phyloP scores from a whole-genome alignment of 2,797 vertebrate species.

The Chanos chanos region DNA sequence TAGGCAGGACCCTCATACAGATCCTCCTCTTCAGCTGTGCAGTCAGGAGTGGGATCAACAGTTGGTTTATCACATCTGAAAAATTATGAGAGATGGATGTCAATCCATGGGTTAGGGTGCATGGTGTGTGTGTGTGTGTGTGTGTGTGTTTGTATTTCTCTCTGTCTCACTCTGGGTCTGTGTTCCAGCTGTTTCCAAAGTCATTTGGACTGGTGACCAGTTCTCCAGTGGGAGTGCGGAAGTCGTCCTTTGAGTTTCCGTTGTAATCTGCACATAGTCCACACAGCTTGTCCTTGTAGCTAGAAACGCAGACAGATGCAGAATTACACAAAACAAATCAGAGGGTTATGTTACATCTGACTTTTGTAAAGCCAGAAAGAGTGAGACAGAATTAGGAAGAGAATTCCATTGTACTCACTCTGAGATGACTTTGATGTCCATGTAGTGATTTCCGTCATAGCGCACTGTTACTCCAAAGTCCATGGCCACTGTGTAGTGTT shows the following conservation, averaged over 20 bases:
- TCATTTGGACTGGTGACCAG: slow-evolving; percentile 55
- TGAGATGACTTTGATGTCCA: slow-evolving; percentile 73
- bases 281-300: slow-evolving; percentile 64
- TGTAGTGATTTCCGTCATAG: slow-evolving; percentile 72
- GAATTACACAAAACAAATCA: neutral
- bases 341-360: no score
- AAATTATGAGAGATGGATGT: neutral
- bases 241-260: slow-evolving; percentile 60
- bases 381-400: no score
- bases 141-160: no score
- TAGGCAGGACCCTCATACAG: slow-evolving; percentile 61
- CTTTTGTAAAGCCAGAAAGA: no score
- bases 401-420: slow-evolving; percentile 68
- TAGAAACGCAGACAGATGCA: slow-evolving; percentile 33
- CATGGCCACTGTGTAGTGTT: slow-evolving; percentile 65
- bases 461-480: slow-evolving; percentile 72
- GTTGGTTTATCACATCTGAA: slow-evolving; percentile 64
- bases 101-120: neutral
- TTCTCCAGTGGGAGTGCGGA: slow-evolving; percentile 65
- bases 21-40: slow-evolving; percentile 57
- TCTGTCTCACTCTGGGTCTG: slow-evolving; percentile 52
- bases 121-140: no score
- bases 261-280: slow-evolving; percentile 74
- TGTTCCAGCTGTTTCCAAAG: slow-evolving; percentile 76
- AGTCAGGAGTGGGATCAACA: slow-evolving; percentile 56